Evolutionary conservation across 2,797 vertebrate species (phyloP).

Genomic region (Chiloscyllium punctatum): DNA sequence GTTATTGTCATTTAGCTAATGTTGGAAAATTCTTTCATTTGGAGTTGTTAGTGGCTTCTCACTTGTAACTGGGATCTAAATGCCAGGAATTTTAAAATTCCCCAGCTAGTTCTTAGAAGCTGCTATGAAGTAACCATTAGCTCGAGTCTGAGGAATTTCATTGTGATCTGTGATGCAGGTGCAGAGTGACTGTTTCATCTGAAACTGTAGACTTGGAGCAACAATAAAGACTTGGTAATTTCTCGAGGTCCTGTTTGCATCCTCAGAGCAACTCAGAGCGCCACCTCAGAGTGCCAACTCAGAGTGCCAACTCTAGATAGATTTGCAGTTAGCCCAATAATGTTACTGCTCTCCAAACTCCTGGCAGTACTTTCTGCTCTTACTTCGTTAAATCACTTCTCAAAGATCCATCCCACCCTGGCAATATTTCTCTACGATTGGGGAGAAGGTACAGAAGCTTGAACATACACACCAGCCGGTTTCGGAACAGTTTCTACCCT

Average conservation of each 20-base stretch:
- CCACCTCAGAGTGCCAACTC: no score
- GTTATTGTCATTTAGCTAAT: not conserved
- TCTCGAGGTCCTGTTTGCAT: not conserved
- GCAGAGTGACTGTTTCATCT: slow-evolving; percentile 27
- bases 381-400: not conserved
- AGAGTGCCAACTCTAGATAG: not conserved
- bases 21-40: slow-evolving; percentile 3
- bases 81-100: slow-evolving; percentile 27
- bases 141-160: slow-evolving; percentile 1
- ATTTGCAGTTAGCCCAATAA: not conserved
- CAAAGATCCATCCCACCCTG: no score
- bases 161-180: not conserved
- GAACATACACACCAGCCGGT: no score
- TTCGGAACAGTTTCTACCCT: no score
- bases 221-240: not conserved
- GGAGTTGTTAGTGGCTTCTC: not conserved
- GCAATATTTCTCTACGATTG: no score
- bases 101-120: not conserved
- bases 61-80: slow-evolving; percentile 23
- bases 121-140: slow-evolving; percentile 28
- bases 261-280: no score
- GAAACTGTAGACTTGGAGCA: not conserved
- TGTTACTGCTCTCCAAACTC: no score
- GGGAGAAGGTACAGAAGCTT: no score
- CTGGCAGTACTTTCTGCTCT: not conserved